Base-by-base conservation (phyloP, 2,888 invertebrate genomes). In the Caenorhabditis becei region DNA sequence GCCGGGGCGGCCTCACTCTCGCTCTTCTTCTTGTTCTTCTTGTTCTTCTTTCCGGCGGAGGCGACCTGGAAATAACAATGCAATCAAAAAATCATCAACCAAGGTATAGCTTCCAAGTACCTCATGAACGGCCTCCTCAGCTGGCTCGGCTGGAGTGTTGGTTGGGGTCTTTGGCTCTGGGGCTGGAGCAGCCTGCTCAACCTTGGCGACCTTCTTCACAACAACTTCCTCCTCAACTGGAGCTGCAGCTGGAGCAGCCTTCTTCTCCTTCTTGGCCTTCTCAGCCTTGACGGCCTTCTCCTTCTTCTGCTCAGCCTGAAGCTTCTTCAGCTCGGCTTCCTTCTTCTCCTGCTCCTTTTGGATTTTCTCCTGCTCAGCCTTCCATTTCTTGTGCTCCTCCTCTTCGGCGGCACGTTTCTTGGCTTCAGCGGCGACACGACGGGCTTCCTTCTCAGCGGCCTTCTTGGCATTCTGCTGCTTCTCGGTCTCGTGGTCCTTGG, bases 11-110 rank as follows among this genome's bases (percentile, higher is more conserved):
- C 37, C 66, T 83, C 83, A 35, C 72, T 77, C 56, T 81, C 85
- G 62, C 78, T 78, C 54, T 79, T 72, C 77, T 78, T 82, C 82
- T 83, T 85, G 65, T 72, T 80, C 72, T 83, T 80, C 71, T 80
- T 80, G 70, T 83, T 74, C 70, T 78, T 80, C 65, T 80, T 83
- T 58, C 66, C 63, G 72, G 77, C 24, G 41, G 59, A 18, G 16
- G 59, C 61, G n/a, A 26, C 49, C 77, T 77, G 69, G 44, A 77
- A 67, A 14, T 49, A 41, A 61, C 58, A 67, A 66, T 35, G 54
- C 28, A 47, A 72, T 72, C n/a, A 63, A 44, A 44, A 44, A 54
- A 44, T 28, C 14, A 37, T 62, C 14, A 41, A 41, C 41, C 11
- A n/a, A n/a, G n/a, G 4, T 32, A 5, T 35, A 8, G 16, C 32